Base-by-base conservation (phyloP, 2,888 invertebrate species). In the Scaeva pyrastri region DNA sequence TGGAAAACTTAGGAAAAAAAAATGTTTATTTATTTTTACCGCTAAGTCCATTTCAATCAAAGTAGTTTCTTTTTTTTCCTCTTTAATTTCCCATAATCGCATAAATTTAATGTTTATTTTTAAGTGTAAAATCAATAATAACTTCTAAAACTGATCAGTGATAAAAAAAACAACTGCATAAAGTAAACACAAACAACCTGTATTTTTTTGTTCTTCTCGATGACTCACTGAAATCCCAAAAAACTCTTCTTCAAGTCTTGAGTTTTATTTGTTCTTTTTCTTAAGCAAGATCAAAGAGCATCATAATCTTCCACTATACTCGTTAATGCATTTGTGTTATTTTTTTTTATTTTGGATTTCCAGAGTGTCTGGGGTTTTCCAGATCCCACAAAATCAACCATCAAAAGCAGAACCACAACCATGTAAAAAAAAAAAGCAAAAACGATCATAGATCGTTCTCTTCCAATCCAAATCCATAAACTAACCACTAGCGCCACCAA, bases 271-370 rank as follows among this genome's bases (percentile, higher is more conserved):
- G 4, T n/a, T n/a, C 43, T n/a, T n/a, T n/a, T n/a, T n/a, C n/a
- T n/a, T n/a, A n/a, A n/a, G 31, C 19, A 66, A 48, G 31, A 66
- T 36, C 66, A 48, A 7, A 16, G 19, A 48, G 16, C 48, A 26
- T 45, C 64, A 45, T 19, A 0, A 26, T 31, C 45, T 14, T 43
- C 11, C 43, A 62, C 2, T 16, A 10, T 48, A 2, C 16, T 8
- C 16, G n/a, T 11, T n/a, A n/a, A n/a, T n/a, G n/a, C n/a, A n/a
- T 6, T 3, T 43, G 31, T 48, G 48, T 31, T 66, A 66, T 66
- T 66, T 66, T n/a, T n/a, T n/a, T n/a, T n/a, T n/a, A n/a, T n/a
- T n/a, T 66, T 14, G 48, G 48, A 62, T n/a, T 62, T 66, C 48
- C 66, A 31, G 11, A 2, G 19, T 31, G 48, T 48, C 68, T 68